These are phyloP conservation scores for Micropoecilia bifurca DNA, from an alignment of 2,797 vertebrate species.

Conservation along the genomic window DNA sequence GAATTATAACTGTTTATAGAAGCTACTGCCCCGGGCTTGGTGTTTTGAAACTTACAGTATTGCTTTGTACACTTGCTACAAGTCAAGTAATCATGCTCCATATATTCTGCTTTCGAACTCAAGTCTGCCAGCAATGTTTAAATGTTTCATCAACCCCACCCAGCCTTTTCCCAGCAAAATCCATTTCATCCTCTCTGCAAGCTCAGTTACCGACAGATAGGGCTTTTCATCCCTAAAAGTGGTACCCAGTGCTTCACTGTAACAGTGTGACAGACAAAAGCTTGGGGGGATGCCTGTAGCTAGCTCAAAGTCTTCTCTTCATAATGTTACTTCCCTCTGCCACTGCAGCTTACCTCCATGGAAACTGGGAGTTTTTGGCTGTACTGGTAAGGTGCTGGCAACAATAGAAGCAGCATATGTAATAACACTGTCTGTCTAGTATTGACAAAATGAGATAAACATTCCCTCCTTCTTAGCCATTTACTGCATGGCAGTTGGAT, in stretches of 20 bases:
- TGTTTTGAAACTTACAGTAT: constrained; percentile 26
- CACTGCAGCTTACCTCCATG: constrained; percentile 66
- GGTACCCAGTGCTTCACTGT: constrained; percentile 53
- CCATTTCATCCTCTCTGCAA: constrained; percentile 63
- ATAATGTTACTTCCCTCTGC: constrained; percentile 64
- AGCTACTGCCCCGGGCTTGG: background rate
- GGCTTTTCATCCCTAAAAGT: constrained; percentile 67
- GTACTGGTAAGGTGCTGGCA: constrained; percentile 53
- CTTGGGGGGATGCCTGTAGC: constrained; percentile 73
- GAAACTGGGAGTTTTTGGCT: constrained; percentile 60
- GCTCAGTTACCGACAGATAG: constrained; percentile 67
- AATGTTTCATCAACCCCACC: constrained; percentile 50
- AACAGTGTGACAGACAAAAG: constrained; percentile 72
- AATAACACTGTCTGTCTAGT: constrained; percentile 54
- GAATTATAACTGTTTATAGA: background rate
- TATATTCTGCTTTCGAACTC: constrained; percentile 31
- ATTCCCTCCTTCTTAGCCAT: constrained; percentile 9
- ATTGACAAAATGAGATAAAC: constrained; percentile 57
- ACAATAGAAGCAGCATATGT: constrained; percentile 54
- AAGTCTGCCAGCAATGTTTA: constrained; percentile 45
- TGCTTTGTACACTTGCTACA: constrained; percentile 42
- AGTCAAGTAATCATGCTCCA: constrained; percentile 9
- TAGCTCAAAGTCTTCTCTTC: constrained; percentile 58
- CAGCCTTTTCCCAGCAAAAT: constrained; percentile 52
- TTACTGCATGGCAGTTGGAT: constrained; percentile 6